A percentile compares a stretch with the other conserved stretches of the same genome.
Evolutionary conservation across 2,113 vertebrate species (phyloP).

Genomic region (Chaetura pelagica): DNA sequence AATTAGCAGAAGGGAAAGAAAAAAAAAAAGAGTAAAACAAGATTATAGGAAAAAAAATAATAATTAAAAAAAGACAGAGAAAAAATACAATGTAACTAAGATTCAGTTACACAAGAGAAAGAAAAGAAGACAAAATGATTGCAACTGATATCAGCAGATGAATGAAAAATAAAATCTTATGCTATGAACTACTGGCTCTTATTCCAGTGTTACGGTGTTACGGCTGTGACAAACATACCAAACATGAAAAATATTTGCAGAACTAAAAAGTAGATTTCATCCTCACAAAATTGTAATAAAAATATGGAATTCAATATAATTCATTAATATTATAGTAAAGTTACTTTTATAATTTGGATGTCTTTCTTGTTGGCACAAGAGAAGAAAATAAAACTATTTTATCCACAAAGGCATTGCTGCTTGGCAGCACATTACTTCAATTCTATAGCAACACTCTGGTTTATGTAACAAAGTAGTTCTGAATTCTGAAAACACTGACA

Average conservation of each 20-base stretch:
- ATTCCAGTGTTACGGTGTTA: neutral
- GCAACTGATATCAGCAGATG: neutral
- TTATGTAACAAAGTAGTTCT: conserved; percentile 55
- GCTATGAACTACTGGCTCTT: neutral
- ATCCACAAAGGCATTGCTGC: conserved; percentile 22
- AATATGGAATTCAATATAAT: conserved; percentile 34
- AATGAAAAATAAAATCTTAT: neutral
- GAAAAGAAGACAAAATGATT: neutral
- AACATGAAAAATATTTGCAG: conserved; percentile 40
- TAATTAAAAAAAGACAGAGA: neutral
- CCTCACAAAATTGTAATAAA: neutral
- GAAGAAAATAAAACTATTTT: conserved; percentile 51
- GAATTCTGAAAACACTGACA: conserved; percentile 53
- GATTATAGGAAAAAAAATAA: neutral
- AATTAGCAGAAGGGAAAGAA: neutral
- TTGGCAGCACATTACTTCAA: conserved; percentile 29
- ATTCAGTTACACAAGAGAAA: neutral
- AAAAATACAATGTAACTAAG: neutral
- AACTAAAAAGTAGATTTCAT: conserved; percentile 44
- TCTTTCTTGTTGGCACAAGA: conserved; percentile 62
- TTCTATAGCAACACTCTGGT: conserved; percentile 4
- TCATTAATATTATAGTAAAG: conserved; percentile 56
- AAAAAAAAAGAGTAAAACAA: neutral
- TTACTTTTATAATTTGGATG: conserved; percentile 46
- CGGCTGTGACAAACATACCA: neutral